Conservation (phyloP, 2,113 vertebrate genomes). For the Deroptyus accipitrinus region DNA sequence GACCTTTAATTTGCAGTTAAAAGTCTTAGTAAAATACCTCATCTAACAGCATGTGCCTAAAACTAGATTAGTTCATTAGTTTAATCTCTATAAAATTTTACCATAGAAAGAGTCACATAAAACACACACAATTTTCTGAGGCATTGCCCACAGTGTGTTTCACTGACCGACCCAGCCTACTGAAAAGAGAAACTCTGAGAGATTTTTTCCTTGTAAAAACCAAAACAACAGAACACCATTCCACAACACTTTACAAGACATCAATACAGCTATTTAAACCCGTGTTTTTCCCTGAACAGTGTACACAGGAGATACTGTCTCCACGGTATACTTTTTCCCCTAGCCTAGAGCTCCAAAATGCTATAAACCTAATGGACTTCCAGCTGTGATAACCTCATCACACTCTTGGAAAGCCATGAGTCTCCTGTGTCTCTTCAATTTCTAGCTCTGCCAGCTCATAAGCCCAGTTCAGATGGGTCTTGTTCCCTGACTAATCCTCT, state of each 20-base stretch:
- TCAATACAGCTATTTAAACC: not conserved
- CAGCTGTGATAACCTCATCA: not conserved
- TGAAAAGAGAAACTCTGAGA: not conserved
- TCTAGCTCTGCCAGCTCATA: not conserved
- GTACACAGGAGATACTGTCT: not conserved
- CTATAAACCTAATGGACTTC: not conserved
- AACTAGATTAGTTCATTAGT: not conserved
- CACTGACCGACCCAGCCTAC: not conserved
- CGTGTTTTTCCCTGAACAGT: not conserved
- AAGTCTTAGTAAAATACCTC: constrained; percentile 17
- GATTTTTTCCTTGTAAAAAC: not conserved
- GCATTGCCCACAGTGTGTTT: not conserved
- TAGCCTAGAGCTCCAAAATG: not conserved
- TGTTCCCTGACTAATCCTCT: not conserved
- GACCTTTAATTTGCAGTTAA: constrained; percentile 19
- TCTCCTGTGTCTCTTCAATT: not conserved
- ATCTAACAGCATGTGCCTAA: not conserved
- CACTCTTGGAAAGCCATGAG: not conserved
- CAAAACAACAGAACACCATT: not conserved
- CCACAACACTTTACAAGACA: not conserved
- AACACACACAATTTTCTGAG: not conserved
- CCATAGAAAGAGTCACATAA: not conserved
- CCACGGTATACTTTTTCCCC: not conserved
- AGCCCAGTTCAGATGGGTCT: not conserved
- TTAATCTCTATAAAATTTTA: not conserved